Evolutionary conservation across 2,888 invertebrate species (phyloP).

Genomic region (Polyommatus iphigenia): DNA sequence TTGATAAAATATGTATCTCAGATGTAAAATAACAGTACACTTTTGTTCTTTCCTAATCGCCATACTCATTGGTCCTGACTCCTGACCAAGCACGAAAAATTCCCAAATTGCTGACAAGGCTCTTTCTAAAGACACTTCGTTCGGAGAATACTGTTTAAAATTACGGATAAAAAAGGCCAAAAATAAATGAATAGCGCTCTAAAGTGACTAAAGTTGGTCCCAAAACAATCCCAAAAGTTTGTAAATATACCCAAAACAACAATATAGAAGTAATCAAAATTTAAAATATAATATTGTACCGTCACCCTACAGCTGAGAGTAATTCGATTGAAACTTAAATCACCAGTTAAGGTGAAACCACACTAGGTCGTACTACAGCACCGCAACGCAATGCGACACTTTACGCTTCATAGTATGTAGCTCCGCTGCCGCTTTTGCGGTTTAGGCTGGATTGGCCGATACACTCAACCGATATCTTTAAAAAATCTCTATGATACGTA

Average conservation of each 20-base stretch:
- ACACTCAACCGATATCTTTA: too few relatives aligned
- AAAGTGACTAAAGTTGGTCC: not conserved
- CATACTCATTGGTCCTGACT: too few relatives aligned
- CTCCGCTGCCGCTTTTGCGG: too few relatives aligned
- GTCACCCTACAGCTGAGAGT: not conserved
- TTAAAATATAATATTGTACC: not conserved
- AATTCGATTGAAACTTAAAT: constrained; percentile 22
- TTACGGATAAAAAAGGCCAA: not conserved
- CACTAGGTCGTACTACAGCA: not conserved
- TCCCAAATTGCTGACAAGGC: too few relatives aligned
- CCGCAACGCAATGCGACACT: not conserved
- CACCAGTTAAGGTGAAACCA: not conserved
- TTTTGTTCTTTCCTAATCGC: too few relatives aligned
- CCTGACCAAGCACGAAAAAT: too few relatives aligned
- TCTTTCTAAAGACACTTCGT: too few relatives aligned
- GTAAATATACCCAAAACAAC: not conserved
- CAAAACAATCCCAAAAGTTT: not conserved
- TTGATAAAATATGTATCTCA: too few relatives aligned
- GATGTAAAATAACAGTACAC: too few relatives aligned
- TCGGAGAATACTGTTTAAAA: not conserved
- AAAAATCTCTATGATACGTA: too few relatives aligned
- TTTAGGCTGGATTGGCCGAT: too few relatives aligned
- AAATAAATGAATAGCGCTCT: not conserved
- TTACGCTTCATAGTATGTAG: not conserved
- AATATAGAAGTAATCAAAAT: not conserved